Evolutionary conservation across 1,140 invertebrate species (phyloP), one percentile per base, ranked within the genome.

Genomic region (Ceratina calcarata): DNA sequence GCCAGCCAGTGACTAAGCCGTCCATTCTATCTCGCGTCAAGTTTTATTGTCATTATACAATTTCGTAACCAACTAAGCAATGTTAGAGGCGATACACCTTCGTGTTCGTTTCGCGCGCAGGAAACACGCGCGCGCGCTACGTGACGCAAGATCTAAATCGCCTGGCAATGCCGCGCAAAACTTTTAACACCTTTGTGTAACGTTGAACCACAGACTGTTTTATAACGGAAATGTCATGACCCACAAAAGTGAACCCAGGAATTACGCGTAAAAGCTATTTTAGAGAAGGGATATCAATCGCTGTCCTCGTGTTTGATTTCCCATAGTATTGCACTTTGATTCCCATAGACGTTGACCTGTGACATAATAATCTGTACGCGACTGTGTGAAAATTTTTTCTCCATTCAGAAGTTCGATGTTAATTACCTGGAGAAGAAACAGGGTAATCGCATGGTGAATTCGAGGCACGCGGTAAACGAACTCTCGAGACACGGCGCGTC

Each of bases 181-280:
- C 67, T 37, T 70, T 66, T 27, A 55, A 45, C 76, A 71, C 32
- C 51, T 78, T 57, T 8, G 27, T 49, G 1, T 15, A 60, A 51
- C 37, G 37, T 18, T 1, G 2, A 12, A 18, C 37, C n/a, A 15
- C 13, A 12, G 68, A n/a, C n/a, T 15, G 37, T 53, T 7, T 18
- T 72, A 55, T 64, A 78, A 78, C 76, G 76, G 78, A 60, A 74
- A 73, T 53, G 27, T 22, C 60, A 37, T 66, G 78, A 73, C 61
- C 78, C 71, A 74, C 3, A 66, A 74, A 16, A 32, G 24, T 16
- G 45, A 24, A 53, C 60, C 20, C 18, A 55, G 7, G 49, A 68
- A 51, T n/a, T 7, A 57, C 12, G 7, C 16, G 20, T 7, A 45
- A 12, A 22, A 32, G 15, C 57, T 2, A 1, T n/a, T 3, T 7